Percentiles rank a stretch among this genome's conserved stretches.
phyloP scores from a whole-genome alignment of 2,113 vertebrate species.

The Urocitellus parryii region DNA sequence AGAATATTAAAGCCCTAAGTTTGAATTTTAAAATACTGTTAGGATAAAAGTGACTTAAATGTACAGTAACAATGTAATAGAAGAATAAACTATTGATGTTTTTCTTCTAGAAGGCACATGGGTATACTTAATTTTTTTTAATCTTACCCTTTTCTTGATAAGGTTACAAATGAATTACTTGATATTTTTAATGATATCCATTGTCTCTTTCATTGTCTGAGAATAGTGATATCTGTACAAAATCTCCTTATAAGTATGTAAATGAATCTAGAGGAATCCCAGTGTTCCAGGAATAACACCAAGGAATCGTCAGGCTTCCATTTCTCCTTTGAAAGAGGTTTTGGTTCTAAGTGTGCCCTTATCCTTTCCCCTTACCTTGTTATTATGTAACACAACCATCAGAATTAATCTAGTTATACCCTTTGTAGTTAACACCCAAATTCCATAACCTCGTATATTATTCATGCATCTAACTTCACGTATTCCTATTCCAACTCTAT shows the following conservation, averaged over 20 bases:
- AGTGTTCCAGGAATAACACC: not conserved
- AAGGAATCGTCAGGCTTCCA: fast-evolving
- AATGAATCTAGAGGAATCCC: not conserved
- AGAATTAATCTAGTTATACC: not conserved
- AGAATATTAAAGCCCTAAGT: slow-evolving; percentile 65
- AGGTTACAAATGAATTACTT: not conserved
- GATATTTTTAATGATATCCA: not conserved
- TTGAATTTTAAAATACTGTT: slow-evolving; percentile 72
- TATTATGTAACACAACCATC: not conserved
- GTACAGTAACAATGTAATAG: not conserved
- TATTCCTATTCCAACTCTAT: not conserved
- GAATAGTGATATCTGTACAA: not conserved
- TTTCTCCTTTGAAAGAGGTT: not conserved
- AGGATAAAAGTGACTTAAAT: slow-evolving; percentile 38
- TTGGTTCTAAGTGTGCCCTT: not conserved
- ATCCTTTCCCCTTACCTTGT: not conserved
- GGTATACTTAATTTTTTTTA: slow-evolving; percentile 20
- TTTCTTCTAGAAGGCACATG: not conserved
- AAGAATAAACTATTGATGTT: not conserved
- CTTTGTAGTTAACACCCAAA: not conserved
- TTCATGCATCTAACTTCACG: not conserved
- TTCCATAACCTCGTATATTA: not conserved
- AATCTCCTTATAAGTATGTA: not conserved
- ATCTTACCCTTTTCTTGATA: not conserved
- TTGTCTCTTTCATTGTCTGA: not conserved